Evolutionary conservation across 2,113 vertebrate genomes (phyloP).

Genomic region (Rhea americana): DNA sequence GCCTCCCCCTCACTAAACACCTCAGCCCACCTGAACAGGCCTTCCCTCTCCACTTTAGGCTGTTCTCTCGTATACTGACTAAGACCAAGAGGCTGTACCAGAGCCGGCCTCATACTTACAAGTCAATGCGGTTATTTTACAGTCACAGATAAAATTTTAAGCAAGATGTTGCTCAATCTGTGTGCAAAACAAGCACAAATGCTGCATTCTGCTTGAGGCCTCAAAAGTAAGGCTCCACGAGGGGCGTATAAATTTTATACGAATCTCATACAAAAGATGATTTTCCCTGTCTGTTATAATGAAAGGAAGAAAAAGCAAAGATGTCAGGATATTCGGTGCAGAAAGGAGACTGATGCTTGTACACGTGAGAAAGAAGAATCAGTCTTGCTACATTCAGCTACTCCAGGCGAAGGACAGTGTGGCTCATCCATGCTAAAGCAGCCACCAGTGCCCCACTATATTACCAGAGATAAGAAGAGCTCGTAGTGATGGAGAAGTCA

Average conservation of each 20-base stretch:
- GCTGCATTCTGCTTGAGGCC: background rate
- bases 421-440: background rate
- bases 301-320: background rate
- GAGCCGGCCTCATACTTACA: background rate
- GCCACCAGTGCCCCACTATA: background rate
- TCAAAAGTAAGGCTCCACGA: background rate
- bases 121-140: background rate
- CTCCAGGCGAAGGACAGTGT: background rate
- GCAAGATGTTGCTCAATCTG: rapidly evolving
- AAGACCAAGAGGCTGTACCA: background rate
- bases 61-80: background rate
- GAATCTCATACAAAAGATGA: background rate
- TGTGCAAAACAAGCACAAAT: background rate
- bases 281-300: background rate
- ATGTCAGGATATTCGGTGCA: background rate
- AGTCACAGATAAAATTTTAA: slow-evolving; percentile 2
- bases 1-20: background rate
- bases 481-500: background rate
- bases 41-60: background rate
- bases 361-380: background rate
- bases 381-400: background rate
- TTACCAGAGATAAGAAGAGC: background rate
- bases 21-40: background rate
- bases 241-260: background rate
- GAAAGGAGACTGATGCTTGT: background rate